A percentile compares a stretch with the other conserved stretches of the same genome.
Evolutionary conservation across 2,888 invertebrate species (phyloP).

Genomic region (Ormyrus pomaceus): DNA sequence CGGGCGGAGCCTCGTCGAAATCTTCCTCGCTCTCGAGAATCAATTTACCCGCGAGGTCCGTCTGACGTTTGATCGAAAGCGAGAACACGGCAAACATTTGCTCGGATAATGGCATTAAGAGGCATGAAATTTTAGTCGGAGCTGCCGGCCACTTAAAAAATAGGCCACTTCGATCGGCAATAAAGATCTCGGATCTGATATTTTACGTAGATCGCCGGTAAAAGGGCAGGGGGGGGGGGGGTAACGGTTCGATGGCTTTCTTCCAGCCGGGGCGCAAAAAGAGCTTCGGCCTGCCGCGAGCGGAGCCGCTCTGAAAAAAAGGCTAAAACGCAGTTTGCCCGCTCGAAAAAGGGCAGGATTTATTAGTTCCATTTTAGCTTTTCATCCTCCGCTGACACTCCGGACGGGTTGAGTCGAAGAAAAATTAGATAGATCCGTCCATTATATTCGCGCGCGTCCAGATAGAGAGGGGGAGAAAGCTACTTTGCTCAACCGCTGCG

Average conservation of each 20-base stretch:
- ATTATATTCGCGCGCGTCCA: conserved; percentile 39
- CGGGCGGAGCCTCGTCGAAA: too few relatives aligned
- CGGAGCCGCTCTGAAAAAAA: too few relatives aligned
- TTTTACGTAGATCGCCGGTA: too few relatives aligned
- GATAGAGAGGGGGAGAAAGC: conserved; percentile 6
- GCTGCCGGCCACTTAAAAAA: too few relatives aligned
- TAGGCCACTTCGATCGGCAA: too few relatives aligned
- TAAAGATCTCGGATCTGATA: too few relatives aligned
- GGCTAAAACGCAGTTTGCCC: neutral
- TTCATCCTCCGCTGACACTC: neutral
- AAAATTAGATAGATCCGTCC: conserved; percentile 51
- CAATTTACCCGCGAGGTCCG: too few relatives aligned
- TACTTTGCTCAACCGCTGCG: conserved; percentile 50
- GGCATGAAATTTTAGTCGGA: neutral
- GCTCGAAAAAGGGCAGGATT: conserved; percentile 19
- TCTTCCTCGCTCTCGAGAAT: too few relatives aligned
- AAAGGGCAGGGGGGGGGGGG: too few relatives aligned
- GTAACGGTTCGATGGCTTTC: neutral
- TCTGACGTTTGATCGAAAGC: neutral
- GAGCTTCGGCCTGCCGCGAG: too few relatives aligned
- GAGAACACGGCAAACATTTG: neutral
- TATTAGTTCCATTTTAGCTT: conserved; percentile 45
- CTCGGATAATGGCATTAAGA: neutral
- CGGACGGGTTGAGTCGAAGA: conserved; percentile 18
- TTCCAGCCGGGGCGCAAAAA: too few relatives aligned